Base-by-base conservation (phyloP, 2,888 invertebrate genomes). In the Chrysolina oricalcia region DNA sequence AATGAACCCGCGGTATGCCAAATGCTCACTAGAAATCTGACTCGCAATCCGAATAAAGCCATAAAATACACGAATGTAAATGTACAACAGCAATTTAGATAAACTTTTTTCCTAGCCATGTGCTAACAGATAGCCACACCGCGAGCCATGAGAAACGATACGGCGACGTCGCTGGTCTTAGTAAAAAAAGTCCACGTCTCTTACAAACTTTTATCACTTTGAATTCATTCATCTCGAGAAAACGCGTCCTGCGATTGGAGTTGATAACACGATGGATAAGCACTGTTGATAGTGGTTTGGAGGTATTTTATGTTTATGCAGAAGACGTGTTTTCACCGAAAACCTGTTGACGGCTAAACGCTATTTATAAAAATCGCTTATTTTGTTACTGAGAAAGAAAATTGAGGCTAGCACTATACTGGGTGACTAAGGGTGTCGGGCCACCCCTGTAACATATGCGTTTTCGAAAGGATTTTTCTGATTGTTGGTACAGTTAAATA, bases 21-120 rank as follows among this genome's bases (percentile, higher is more conserved):
- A 59, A 59, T 11, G 59, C 59, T 35, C 27, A 35, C 35, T 59
- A 35, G 70, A 65, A 70, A 67, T 74, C 62, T 63, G 41, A 67
- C 71, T 71, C 67, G 63, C 71, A 67, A 67, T 71, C 67, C 48
- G 62, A 70, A 72, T 74, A 74, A 48, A 72, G 70, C 69, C 46
- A 73, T 79, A 78, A 76, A 80, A 75, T 77, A 75, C 75, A 73
- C 65, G 73, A 41, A 74, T 71, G 64, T 75, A 77, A 78, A 81
- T 78, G 75, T 78, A 78, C 64, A 68, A 65, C 65, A 71, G 76
- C 73, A 72, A 77, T 80, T 78, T 79, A 81, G 81, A 81, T 81
- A 81, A 81, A 50, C 65, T 78, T 78, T 81, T 81, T 80, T 74
- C 76, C 69, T 40, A 71, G 81, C 81, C 81, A 81, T 81, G 79